Evolutionary conservation across 1,140 invertebrate species (phyloP), one percentile per base, ranked within the genome.

Genomic region (Pseudomyrmex concolor): DNA sequence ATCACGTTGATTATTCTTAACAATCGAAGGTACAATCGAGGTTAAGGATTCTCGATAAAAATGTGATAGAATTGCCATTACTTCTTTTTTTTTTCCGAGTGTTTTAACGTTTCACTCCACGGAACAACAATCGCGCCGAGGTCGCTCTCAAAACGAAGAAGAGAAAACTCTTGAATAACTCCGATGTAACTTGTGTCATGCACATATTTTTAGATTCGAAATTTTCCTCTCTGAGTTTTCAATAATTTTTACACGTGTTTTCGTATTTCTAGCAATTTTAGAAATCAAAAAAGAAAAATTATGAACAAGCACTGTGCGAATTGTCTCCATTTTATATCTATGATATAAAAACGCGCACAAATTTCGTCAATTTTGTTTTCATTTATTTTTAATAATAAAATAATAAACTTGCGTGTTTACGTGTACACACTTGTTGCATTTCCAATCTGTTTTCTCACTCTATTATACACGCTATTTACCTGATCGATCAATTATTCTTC

Each of bases 21-120:
- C 15, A 12, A 50, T 63, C 12, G 13, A 7, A 34, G 71, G 13
- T 9, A 45, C 34, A 64, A 83, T 81, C 60, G 80, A 76, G 80
- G 80, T 76, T 55, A 83, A 83, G 80, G 71, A 83, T 83, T 34
- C 10, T 76, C n/a, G 17, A 64, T 48, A 45, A 82, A 34, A 45
- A 25, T 34, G 60, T 60, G 55, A 4, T 60, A n/a, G 45, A 74
- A 64, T 76, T 74, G 22, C 17, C 34, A 48, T 17, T 55, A 68
- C 57, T 17, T 73, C 57, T 17, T 73, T 45, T 15, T 43, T 82
- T 76, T 62, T 73, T 62, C 57, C 34, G 25, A 51, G 15, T 60
- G 55, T 25, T 64, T 54, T 22, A 62, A 54, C 48, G 67, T 82
- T 74, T 74, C 70, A 45, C 10, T 83, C n/a, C 45, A 13, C 15